These are phyloP conservation scores for Zaprionus bogoriensis DNA, from an alignment of 2,888 invertebrate species.

Conservation along the genomic window DNA sequence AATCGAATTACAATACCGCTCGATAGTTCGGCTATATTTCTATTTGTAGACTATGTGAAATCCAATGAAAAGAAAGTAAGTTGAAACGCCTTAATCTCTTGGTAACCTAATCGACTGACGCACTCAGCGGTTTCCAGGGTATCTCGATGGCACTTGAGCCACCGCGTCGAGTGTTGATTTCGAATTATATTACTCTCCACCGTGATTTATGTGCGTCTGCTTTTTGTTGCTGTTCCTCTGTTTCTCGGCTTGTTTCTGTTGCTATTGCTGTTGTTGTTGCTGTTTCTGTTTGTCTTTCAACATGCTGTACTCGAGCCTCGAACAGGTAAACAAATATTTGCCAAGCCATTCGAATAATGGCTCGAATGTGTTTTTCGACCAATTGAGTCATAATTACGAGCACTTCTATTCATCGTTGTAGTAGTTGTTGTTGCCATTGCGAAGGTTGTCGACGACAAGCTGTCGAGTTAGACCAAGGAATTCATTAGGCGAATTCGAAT, in stretches of 20 bases:
- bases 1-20: too few species aligned
- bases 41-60: too few species aligned
- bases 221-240: not conserved
- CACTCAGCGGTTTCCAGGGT: slow-evolving; percentile 18
- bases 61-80: too few species aligned
- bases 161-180: slow-evolving; percentile 40
- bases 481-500: not conserved
- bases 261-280: not conserved
- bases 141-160: slow-evolving; percentile 33
- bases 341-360: slow-evolving; percentile 52
- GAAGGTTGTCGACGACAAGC: slow-evolving; percentile 21
- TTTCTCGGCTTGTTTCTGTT: too few species aligned
- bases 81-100: too few species aligned
- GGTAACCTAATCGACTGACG: too few species aligned
- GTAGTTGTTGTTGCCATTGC: slow-evolving; percentile 10
- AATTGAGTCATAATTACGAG: slow-evolving; percentile 55
- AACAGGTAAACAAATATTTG: slow-evolving; percentile 61
- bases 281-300: slow-evolving; percentile 32
- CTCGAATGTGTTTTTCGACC: slow-evolving; percentile 36
- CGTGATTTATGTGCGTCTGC: slow-evolving; percentile 37
- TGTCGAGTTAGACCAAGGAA: not conserved
- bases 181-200: slow-evolving; percentile 40
- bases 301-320: slow-evolving; percentile 45
- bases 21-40: too few species aligned
- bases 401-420: slow-evolving; percentile 16